Evolutionary conservation across 2,113 vertebrate genomes (phyloP), one percentile per base, ranked within the genome.

Genomic region (Arothron firmamentum): DNA sequence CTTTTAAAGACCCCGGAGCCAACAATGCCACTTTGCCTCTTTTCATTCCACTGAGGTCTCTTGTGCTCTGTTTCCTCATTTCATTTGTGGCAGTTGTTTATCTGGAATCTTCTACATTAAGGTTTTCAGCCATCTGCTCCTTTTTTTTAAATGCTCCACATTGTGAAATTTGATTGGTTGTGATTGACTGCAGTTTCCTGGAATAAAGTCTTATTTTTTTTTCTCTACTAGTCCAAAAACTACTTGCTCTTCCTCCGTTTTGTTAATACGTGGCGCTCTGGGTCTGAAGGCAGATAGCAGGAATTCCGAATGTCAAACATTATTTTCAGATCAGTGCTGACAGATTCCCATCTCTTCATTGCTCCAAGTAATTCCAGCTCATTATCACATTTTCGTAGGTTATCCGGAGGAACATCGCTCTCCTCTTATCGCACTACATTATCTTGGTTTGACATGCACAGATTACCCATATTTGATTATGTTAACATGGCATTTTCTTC

Each of bases 301-400:
- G 34, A 38, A 38, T 38, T 38, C 34, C 1, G 2, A 38, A 38
- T 38, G 34, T 38, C 34, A 38, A 38, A 4, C 9, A 38, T 38
- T 38, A 38, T 38, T 38, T 38, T 38, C 34, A 12, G 34, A 38
- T 38, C 9, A 38, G 34, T 38, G 34, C 34, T 38, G 34, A 38
- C 34, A 38, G 34, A 62, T 75, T 77, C 55, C 19, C 61, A 52
- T 70, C 63, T 70, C 31, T 59, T 57, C 45, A 51, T 25, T 70
- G 70, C 81, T 69, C 1, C 38, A 18, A 74, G 75, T 71, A 17
- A 56, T 65, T 68, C 41, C 31, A 14, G 21, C 42, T 65, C 50
- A 68, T 56, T 64, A 16, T 74, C 73, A 79, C 70, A 67, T 66
- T 75, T 81, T 58, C 50, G 69, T 59, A 62, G 69, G 80, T 83